Conservation (phyloP, 2,113 vertebrate genomes). For the Smithornis capensis region DNA sequence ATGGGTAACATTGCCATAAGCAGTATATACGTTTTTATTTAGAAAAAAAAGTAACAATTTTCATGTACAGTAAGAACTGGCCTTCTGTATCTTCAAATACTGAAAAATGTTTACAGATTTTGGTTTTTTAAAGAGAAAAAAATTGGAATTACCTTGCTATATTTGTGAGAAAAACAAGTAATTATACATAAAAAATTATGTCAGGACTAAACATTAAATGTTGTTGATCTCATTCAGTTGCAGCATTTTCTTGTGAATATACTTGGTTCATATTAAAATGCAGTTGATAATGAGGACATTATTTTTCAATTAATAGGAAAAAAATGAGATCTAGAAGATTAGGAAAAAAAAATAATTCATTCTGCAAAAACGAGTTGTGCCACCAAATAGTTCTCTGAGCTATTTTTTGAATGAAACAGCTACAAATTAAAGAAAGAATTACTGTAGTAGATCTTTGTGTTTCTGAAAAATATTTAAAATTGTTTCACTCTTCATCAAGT, state of each 20-base stretch:
- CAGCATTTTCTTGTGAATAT: conserved; percentile 1
- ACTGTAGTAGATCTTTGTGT: neutral
- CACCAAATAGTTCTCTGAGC: neutral
- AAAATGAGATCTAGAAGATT: neutral
- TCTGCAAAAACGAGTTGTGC: conserved; percentile 5
- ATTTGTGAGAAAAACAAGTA: conserved; percentile 28
- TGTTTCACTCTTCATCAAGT: neutral
- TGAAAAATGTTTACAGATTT: neutral
- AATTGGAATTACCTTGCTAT: neutral
- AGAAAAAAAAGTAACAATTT: neutral
- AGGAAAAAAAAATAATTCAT: neutral
- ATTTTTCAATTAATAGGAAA: conserved; percentile 48
- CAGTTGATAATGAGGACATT: conserved; percentile 42
- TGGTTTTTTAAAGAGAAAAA: conserved; percentile 1
- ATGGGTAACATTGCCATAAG: neutral
- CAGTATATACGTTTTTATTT: neutral
- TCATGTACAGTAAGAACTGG: neutral
- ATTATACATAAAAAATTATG: conserved; percentile 27
- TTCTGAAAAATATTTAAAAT: conserved; percentile 47
- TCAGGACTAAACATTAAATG: conserved; percentile 40
- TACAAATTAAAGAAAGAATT: conserved; percentile 5
- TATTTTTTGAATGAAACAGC: neutral
- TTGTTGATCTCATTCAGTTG: conserved; percentile 10
- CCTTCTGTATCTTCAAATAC: neutral
- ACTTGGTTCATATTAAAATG: conserved; percentile 31